These are phyloP conservation scores for Pachypeltis micranthus DNA, from an alignment of 1,140 invertebrate genomes.

Conservation along the genomic window DNA sequence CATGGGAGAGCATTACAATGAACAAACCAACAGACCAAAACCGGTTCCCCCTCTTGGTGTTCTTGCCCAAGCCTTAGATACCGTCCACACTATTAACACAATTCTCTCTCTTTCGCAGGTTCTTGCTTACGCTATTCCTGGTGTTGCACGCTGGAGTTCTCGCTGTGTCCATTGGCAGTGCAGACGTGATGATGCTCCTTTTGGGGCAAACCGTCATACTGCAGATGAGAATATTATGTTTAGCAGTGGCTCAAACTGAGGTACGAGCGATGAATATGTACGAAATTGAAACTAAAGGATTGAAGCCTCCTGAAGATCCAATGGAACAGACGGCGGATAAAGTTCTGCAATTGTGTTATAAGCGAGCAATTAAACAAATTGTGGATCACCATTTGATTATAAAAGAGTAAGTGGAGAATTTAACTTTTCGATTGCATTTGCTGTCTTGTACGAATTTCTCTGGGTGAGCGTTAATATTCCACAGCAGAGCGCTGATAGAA, in stretches of 20 bases:
- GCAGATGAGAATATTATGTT: neutral
- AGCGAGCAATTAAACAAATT: neutral
- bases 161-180: neutral
- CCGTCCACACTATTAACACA: too few relatives aligned
- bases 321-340: neutral
- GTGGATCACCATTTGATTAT: neutral
- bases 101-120: too few relatives aligned
- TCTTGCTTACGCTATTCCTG: too few relatives aligned
- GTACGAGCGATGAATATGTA: neutral
- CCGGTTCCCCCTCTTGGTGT: too few relatives aligned
- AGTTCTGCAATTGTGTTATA: neutral
- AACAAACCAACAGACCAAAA: too few relatives aligned
- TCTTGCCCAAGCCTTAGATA: too few relatives aligned
- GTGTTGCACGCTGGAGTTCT: neutral
- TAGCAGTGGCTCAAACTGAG: neutral
- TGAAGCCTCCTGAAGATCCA: neutral
- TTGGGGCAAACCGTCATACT: neutral
- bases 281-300: neutral
- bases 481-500: too few relatives aligned
- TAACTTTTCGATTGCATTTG: too few relatives aligned
- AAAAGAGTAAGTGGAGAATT: neutral
- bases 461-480: too few relatives aligned
- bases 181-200: neutral
- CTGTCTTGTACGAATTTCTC: too few relatives aligned
- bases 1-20: too few relatives aligned